A percentile compares a stretch with the other conserved stretches of the same genome.
phyloP scores from a whole-genome alignment of 1,140 invertebrate genomes.

The Caenorhabditis tropicalis region DNA sequence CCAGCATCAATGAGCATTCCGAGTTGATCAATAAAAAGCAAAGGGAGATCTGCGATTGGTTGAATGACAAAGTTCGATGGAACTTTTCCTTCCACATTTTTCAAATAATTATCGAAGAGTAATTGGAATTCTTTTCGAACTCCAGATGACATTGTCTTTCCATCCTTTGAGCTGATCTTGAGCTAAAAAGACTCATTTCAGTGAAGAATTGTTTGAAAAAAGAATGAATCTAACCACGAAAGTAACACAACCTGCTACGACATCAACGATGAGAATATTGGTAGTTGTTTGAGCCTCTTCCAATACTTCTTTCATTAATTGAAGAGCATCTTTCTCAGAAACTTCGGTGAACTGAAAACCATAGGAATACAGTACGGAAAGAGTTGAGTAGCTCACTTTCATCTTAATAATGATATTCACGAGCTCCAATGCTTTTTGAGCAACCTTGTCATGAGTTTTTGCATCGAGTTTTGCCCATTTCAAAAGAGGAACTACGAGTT shows the following conservation, averaged over 20 bases:
- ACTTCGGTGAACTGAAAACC: slow-evolving; percentile 8
- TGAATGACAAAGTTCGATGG: slow-evolving; percentile 33
- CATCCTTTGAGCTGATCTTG: background rate
- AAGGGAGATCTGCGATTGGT: slow-evolving; percentile 7
- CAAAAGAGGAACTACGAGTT: background rate
- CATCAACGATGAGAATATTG: background rate
- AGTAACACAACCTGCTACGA: slow-evolving; percentile 1
- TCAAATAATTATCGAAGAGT: slow-evolving; percentile 1
- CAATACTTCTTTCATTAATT: background rate
- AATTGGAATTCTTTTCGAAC: background rate
- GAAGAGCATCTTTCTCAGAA: background rate
- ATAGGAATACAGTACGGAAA: background rate
- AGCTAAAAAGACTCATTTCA: no score
- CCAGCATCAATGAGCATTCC: slow-evolving; percentile 1
- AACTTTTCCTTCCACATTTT: slow-evolving; percentile 35
- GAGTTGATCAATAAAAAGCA: background rate
- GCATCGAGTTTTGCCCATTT: slow-evolving; percentile 26
- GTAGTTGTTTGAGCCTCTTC: slow-evolving; percentile 4
- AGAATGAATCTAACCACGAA: slow-evolving; percentile 16
- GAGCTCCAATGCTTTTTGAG: slow-evolving; percentile 14
- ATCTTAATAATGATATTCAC: slow-evolving; percentile 7
- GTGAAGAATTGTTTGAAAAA: no score
- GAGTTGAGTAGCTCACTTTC: background rate
- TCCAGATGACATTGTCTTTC: background rate
- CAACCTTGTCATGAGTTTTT: slow-evolving; percentile 29